Evolutionary conservation across 2,888 invertebrate genomes (phyloP), one percentile per base, ranked within the genome.

Genomic region (Agrotis exclamationis): DNA sequence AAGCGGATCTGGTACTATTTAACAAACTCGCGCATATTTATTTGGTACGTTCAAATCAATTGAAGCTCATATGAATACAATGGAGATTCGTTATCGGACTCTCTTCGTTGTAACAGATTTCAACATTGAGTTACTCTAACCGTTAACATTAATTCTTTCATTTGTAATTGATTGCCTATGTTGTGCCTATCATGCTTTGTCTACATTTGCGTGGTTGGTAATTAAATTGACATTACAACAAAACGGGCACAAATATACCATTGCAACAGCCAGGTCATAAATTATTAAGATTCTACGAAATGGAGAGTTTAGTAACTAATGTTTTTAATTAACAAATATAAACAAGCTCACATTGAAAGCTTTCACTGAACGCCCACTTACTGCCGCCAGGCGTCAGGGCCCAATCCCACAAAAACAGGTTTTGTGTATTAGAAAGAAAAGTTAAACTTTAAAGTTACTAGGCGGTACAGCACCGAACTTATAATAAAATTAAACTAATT

Each of bases 331-430:
- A 91, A 82, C 80, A 86, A 80, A 85, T 83, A 60, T 63, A 90
- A 89, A 89, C 87, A 88, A 89, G 87, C 88, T 85, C 80, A 83
- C 72, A 82, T 75, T 82, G 68, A 85, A 80, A 88, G 92, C 94
- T 95, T 95, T 95, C 95, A 94, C 95, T 93, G 83, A 83, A 84
- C 91, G 90, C 92, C 92, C 89, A 91, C 93, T 85, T 85, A 76
- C 74, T 62, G 82, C 82, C 83, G 86, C 80, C 85, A 79, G 86
- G 63, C 51, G 68, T 16, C 74, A 71, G 67, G 73, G 71, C 73
- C 44, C 22, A 59, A 24, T 59, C 73, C 74, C 81, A 87, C 86
- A 80, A 77, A 75, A 86, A 87, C 88, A 82, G 86, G 90, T 89
- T 88, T 85, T 75, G 76, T 77, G 74, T 70, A 59, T 77, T 80